These are phyloP conservation scores for Bubo scandiacus DNA, from an alignment of 2,113 vertebrate genomes.

Conservation along the genomic window DNA sequence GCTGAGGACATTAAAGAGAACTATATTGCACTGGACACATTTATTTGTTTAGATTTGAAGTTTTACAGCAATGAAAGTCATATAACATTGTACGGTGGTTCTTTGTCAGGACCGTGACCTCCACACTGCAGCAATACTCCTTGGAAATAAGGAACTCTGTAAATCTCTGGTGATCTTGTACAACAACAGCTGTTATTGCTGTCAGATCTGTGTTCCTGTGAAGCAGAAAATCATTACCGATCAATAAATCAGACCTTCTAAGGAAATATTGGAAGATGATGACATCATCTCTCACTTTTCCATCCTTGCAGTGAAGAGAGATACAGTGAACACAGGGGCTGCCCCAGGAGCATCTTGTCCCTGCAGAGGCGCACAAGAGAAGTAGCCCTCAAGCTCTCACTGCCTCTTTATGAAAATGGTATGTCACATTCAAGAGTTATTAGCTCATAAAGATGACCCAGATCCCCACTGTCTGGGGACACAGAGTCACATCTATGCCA, in stretches of 20 bases:
- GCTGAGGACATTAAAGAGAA: slow-evolving; percentile 1
- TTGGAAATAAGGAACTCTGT: background rate
- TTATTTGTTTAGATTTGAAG: slow-evolving; percentile 36
- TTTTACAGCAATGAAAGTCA: background rate
- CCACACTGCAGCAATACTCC: background rate
- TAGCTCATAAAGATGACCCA: background rate
- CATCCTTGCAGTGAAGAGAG: background rate
- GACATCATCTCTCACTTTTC: background rate
- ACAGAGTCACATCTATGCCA: background rate
- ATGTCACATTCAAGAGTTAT: background rate
- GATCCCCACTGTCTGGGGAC: background rate
- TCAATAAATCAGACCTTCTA: slow-evolving; percentile 12
- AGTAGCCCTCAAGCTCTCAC: background rate
- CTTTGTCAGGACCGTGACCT: background rate
- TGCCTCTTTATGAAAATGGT: background rate
- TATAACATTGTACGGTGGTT: background rate
- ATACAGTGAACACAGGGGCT: background rate
- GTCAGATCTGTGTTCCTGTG: background rate
- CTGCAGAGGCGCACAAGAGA: background rate
- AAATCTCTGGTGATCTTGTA: slow-evolving; percentile 15
- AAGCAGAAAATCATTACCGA: slow-evolving; percentile 22
- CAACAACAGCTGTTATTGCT: background rate
- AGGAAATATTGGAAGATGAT: background rate
- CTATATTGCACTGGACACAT: background rate
- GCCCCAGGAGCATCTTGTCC: background rate